Evolutionary conservation across 2,797 vertebrate species (phyloP).

Genomic region (Limosa lapponica): DNA sequence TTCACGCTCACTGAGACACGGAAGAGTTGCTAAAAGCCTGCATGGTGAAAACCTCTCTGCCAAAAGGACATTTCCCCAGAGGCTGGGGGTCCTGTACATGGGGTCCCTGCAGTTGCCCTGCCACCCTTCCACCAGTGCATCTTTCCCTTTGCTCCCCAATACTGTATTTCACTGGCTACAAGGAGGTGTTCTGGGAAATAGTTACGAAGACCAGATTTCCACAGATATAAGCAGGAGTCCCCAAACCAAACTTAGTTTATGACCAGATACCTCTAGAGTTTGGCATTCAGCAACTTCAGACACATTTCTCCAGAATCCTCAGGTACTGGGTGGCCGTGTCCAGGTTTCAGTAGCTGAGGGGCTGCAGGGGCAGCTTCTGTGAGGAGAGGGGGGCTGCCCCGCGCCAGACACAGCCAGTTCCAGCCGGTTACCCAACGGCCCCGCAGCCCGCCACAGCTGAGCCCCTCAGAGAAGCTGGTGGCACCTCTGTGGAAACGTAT

Average conservation of each 20-base stretch:
- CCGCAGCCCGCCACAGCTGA: fast-evolving
- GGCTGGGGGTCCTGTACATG: fast-evolving
- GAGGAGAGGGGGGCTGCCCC: background rate
- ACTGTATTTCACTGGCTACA: background rate
- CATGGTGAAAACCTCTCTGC: background rate
- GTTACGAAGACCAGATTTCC: background rate
- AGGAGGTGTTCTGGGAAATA: background rate
- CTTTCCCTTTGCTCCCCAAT: background rate
- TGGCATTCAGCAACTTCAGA: conserved; percentile 20
- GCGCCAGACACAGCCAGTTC: fast-evolving
- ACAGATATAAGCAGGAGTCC: background rate
- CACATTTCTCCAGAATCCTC: background rate
- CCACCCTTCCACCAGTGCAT: background rate
- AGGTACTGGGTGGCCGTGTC: fast-evolving
- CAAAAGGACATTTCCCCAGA: background rate
- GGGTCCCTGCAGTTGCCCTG: background rate
- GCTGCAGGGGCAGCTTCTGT: background rate
- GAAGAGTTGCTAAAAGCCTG: conserved; percentile 23
- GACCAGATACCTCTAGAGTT: background rate
- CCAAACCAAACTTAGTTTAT: background rate
- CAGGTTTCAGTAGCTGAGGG: fast-evolving
- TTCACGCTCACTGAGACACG: background rate
- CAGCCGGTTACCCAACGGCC: fast-evolving
- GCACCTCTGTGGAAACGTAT: fast-evolving
- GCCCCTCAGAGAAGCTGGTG: background rate